Base-by-base conservation (phyloP, 1,140 invertebrate species). In the Odontomachus brunneus region DNA sequence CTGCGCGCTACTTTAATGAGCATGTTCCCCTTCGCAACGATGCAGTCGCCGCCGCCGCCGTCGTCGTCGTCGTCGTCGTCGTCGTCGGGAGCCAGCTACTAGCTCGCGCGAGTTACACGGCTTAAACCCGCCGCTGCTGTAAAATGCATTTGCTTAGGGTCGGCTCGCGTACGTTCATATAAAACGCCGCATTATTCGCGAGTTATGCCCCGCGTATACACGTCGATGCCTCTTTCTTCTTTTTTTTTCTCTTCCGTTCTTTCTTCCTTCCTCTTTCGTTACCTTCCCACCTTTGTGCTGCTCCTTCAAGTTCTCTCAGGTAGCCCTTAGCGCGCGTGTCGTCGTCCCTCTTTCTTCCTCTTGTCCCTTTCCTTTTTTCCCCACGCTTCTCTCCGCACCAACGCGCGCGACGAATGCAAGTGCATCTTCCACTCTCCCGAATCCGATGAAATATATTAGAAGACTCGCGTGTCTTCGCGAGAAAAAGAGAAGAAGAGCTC, bases 81-180 rank as follows among this genome's bases (percentile, higher is more conserved):
- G 74, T 74, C 59, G 49, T 26, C 71, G 49, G 67, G 53, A n/a
- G n/a, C n/a, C n/a, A n/a, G n/a, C n/a, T n/a, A n/a, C 67, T 15
- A 60, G 53, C 67, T 55, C 48, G 22, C 51, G 59, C 67, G 26
- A 33, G 48, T 49, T 69, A 44, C 44, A 12, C 69, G 82, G 69
- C 75, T 88, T 87, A 87, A 81, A 69, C 26, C 55, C 65, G 62
- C n/a, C 51, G 67, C 44, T 65, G 49, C 33, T 62, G 83, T 76
- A 55, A 88, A 88, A 88, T 82, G 83, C 86, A 88, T 88, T 88
- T 82, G 86, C 86, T 87, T 87, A 87, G 67, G 63, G 82, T 84
- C 87, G 55, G 85, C 71, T 84, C 85, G 74, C 86, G 86, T 81
- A 88, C 86, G 86, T 76, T 71, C 86, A 80, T 88, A 84, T 88